Conservation (phyloP, 2,113 vertebrate species). For the Perca schrenkii region DNA sequence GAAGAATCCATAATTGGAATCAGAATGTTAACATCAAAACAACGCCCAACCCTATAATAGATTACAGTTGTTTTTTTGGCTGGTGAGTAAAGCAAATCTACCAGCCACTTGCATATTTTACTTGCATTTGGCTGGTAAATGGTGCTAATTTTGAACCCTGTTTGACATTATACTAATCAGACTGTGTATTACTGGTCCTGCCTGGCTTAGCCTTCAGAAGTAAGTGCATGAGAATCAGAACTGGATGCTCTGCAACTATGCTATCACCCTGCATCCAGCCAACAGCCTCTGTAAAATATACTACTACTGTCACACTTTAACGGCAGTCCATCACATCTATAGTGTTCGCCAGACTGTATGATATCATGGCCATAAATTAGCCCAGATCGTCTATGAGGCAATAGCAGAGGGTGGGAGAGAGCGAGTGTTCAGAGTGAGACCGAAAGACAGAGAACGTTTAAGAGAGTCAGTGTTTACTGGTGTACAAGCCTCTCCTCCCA, state of each 20-base stretch:
- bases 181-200: constrained; percentile 2
- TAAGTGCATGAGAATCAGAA: constrained; percentile 41
- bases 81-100: too few species aligned
- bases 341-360: constrained; percentile 63
- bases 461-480: constrained; percentile 76
- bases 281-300: constrained; percentile 66
- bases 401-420: constrained; percentile 48
- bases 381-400: constrained; percentile 61
- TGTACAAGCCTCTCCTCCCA: constrained; percentile 76
- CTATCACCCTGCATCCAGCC: constrained; percentile 55
- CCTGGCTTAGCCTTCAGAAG: constrained; percentile 12
- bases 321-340: constrained; percentile 55
- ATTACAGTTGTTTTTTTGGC: too few species aligned
- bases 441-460: constrained; percentile 47
- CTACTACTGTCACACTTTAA: constrained; percentile 64
- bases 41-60: too few species aligned
- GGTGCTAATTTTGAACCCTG: too few species aligned
- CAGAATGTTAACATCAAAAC: too few species aligned
- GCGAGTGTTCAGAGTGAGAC: constrained; percentile 29
- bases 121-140: too few species aligned
- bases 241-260: constrained; percentile 51
- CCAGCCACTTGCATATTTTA: too few species aligned
- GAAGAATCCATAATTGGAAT: too few species aligned
- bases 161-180: constrained; percentile 2
- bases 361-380: constrained; percentile 76